Percentiles rank a stretch among this genome's conserved stretches.
phyloP scores from a whole-genome alignment of 2,113 vertebrate genomes.

The Megalops atlanticus region DNA sequence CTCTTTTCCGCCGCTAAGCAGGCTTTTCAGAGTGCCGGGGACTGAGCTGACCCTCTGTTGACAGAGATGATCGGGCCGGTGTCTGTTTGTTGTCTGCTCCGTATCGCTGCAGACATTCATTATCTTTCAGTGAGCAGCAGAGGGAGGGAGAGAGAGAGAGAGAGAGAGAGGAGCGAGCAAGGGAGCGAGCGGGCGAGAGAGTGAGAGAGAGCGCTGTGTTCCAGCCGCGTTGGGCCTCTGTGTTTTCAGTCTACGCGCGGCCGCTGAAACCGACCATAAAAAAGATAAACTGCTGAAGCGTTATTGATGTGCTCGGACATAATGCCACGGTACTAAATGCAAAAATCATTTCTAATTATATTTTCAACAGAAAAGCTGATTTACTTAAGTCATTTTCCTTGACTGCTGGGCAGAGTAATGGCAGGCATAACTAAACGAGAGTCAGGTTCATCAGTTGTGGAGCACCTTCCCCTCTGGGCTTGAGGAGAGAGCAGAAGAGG shows the following conservation, averaged over 20 bases:
- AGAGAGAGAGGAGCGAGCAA: background rate
- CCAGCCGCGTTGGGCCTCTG: slow-evolving; percentile 32
- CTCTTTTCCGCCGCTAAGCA: slow-evolving; percentile 17
- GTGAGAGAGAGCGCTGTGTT: slow-evolving; percentile 7
- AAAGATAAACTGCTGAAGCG: slow-evolving; percentile 40
- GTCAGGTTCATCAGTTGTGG: slow-evolving; percentile 44
- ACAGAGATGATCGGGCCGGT: slow-evolving; percentile 38
- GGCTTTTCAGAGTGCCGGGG: background rate
- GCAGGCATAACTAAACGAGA: slow-evolving; percentile 41
- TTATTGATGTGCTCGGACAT: slow-evolving; percentile 53
- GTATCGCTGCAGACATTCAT: slow-evolving; percentile 6
- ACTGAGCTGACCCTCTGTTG: slow-evolving; percentile 25
- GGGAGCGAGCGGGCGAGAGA: slow-evolving; percentile 1
- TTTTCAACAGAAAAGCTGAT: slow-evolving; percentile 44
- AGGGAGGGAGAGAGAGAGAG: background rate
- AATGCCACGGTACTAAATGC: slow-evolving; percentile 42
- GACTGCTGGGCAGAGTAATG: slow-evolving; percentile 40
- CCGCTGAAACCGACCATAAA: slow-evolving; percentile 46
- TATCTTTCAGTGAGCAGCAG: slow-evolving; percentile 5
- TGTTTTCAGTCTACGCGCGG: slow-evolving; percentile 20
- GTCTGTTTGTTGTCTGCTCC: slow-evolving; percentile 36
- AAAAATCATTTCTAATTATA: slow-evolving; percentile 56
- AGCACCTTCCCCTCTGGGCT: slow-evolving; percentile 18
- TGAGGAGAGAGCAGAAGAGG: slow-evolving; percentile 6
- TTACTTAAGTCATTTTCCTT: slow-evolving; percentile 45